Base-by-base conservation (phyloP, 2,797 vertebrate genomes). In the Aldrovandia affinis region DNA sequence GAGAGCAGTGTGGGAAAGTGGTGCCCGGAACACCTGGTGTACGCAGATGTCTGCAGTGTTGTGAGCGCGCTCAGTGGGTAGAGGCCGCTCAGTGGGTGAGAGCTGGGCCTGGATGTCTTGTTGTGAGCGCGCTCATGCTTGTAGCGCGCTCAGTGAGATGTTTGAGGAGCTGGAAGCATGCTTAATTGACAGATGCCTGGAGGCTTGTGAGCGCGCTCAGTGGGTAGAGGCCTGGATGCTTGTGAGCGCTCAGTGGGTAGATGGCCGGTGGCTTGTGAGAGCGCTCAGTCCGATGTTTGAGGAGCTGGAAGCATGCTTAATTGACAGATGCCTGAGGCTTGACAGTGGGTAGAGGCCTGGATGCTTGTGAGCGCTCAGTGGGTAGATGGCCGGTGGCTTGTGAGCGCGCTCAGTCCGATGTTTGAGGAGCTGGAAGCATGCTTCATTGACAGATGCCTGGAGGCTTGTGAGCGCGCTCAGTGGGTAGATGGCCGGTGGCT, bases 1-100 rank as follows among this genome's bases (percentile, higher is more conserved):
- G 82, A 78, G 25, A 77, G 83, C 78, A 86, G 78, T 90, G 90
- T 94, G 92, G 90, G 92, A 94, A 93, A 89, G 70, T 84, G 44
- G 80, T 87, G 84, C 83, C 91, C 86, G 78, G 86, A 87, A 90
- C 87, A 86, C 89, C 89, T 91, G 91, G 87, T 84, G 84, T 83
- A 61, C 87, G 87, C 88, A 89, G 86, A 90, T 93, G 91, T 91
- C 89, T 83, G 47, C 68, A 80, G 61, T 68, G 25, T 84, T 10
- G 61, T 39, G 57, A 87, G 86, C 87, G 75, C 86, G 83, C 86
- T 82, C 77, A 87, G 84, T 77, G n/a, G n/a, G n/a, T n/a, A n/a
- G n/a, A n/a, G n/a, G n/a, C n/a, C n/a, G n/a, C n/a, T n/a, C n/a
- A n/a, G n/a, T n/a, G n/a, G n/a, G n/a, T n/a, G n/a, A n/a, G n/a